These are phyloP conservation scores for Mystacornis crossleyi DNA, from an alignment of 2,113 vertebrate species.

Conservation along the genomic window DNA sequence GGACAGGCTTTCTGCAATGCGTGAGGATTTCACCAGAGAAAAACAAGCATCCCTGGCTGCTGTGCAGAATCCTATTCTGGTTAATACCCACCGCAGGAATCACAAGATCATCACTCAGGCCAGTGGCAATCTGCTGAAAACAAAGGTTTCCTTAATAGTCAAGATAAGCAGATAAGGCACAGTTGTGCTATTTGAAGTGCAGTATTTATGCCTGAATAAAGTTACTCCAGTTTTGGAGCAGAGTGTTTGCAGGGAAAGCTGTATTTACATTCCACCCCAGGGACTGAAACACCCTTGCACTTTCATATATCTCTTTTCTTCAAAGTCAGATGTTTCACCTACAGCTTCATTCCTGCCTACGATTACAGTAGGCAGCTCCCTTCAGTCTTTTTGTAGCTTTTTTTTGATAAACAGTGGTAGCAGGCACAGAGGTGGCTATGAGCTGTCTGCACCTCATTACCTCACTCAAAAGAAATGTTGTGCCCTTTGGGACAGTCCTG, in stretches of 20 bases:
- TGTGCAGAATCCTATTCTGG: fast-evolving
- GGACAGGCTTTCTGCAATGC: background rate
- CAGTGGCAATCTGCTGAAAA: background rate
- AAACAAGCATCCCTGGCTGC: background rate
- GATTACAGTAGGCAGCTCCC: conserved; percentile 15
- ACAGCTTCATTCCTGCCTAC: background rate
- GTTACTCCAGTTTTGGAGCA: background rate
- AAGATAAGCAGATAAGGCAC: background rate
- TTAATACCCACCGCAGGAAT: background rate
- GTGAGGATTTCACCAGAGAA: background rate
- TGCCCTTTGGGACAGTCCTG: background rate
- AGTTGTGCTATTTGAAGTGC: background rate
- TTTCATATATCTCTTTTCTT: conserved; percentile 42
- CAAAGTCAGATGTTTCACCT: background rate
- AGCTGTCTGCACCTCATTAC: conserved; percentile 1
- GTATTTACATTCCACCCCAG: conserved; percentile 50
- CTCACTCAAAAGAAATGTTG: background rate
- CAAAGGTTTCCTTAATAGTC: background rate
- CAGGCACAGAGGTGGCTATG: background rate
- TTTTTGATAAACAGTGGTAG: background rate
- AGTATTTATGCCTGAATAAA: background rate
- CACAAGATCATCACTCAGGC: background rate
- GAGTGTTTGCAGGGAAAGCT: conserved; percentile 5
- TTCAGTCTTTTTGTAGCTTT: background rate
- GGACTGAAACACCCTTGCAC: background rate